Conservation (phyloP, 2,888 invertebrate species). For the Torymus texanus region DNA sequence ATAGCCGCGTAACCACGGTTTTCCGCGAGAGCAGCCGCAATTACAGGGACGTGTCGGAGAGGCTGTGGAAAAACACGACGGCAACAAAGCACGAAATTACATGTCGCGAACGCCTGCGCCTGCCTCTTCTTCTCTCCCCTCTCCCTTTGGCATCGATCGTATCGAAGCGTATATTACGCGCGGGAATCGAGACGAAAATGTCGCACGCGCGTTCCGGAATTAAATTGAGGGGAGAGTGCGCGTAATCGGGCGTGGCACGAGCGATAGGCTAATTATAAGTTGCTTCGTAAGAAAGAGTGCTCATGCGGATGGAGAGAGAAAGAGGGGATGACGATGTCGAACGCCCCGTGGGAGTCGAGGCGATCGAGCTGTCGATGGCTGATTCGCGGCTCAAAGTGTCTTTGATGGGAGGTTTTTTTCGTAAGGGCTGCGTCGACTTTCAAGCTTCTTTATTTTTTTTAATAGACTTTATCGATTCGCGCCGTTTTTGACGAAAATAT, state of each 20-base stretch:
- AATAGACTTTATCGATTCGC: too few relatives aligned
- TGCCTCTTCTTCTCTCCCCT: background rate
- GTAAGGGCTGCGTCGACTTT: too few relatives aligned
- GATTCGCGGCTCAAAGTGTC: slow-evolving; percentile 34
- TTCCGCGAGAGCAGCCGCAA: too few relatives aligned
- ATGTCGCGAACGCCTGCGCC: background rate
- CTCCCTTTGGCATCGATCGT: slow-evolving; percentile 24
- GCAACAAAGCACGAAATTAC: slow-evolving; percentile 20
- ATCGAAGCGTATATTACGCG: background rate
- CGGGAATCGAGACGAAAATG: slow-evolving; percentile 37
- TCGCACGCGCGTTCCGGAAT: slow-evolving; percentile 36
- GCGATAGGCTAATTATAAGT: slow-evolving; percentile 63
- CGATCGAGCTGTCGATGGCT: too few relatives aligned
- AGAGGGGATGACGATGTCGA: too few relatives aligned
- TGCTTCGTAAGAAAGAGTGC: slow-evolving; percentile 15
- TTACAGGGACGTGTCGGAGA: background rate
- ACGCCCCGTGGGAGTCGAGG: too few relatives aligned
- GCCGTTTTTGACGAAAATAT: too few relatives aligned
- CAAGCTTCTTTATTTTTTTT: too few relatives aligned
- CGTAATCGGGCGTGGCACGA: slow-evolving; percentile 66
- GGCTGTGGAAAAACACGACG: background rate
- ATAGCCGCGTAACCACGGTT: too few relatives aligned
- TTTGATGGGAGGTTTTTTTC: background rate
- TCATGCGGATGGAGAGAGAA: background rate
- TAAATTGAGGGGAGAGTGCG: slow-evolving; percentile 61